Evolutionary conservation across 2,888 invertebrate species (phyloP).

Genomic region (Volucella zonaria): DNA sequence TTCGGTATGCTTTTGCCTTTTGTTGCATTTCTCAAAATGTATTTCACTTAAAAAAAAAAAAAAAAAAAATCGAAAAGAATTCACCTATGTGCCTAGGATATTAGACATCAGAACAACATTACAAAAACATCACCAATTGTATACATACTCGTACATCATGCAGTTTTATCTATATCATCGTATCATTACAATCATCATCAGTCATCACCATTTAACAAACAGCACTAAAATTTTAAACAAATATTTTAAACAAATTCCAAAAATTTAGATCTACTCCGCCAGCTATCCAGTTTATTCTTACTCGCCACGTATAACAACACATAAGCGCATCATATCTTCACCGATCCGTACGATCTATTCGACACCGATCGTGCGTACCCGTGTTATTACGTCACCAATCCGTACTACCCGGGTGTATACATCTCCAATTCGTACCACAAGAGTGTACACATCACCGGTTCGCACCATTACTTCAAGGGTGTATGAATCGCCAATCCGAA

Average conservation of each 20-base stretch:
- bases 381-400: constrained; percentile 80
- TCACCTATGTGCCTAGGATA: too few species aligned
- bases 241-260: constrained; percentile 47
- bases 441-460: constrained; percentile 79
- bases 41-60: constrained; percentile 36
- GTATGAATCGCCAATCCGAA: constrained; percentile 75
- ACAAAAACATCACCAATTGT: constrained; percentile 15
- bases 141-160: constrained; percentile 32
- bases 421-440: constrained; percentile 78
- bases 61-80: too few species aligned
- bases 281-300: constrained; percentile 82
- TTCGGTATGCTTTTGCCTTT: constrained; percentile 36
- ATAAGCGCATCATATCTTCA: constrained; percentile 76
- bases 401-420: constrained; percentile 77
- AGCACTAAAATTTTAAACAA: constrained; percentile 19
- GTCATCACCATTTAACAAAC: constrained; percentile 15
- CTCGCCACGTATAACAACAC: constrained; percentile 77
- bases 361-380: constrained; percentile 77
- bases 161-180: constrained; percentile 7
- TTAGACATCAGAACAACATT: constrained; percentile 18
- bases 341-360: constrained; percentile 71
- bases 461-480: constrained; percentile 79
- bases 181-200: constrained; percentile 35
- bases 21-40: constrained; percentile 31
- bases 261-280: constrained; percentile 80